Evolutionary conservation across 2,113 vertebrate species (phyloP), one percentile per base, ranked within the genome.

Genomic region (Brachionichthys hirsutus): DNA sequence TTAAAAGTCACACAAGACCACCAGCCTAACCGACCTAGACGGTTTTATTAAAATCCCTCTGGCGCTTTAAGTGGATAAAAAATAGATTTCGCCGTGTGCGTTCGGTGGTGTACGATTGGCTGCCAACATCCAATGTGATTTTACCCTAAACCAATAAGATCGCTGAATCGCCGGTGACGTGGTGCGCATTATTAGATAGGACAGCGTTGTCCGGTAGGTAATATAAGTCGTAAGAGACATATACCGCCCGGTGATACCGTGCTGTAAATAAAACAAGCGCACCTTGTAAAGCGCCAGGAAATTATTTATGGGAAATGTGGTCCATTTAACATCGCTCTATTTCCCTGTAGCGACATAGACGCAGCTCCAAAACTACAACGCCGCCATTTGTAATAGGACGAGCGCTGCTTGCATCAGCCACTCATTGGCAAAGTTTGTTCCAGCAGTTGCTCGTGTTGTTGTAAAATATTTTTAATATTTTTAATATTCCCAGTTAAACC

Each of bases 351-450:
- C 2, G 52, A 45, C 17, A 0, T 0, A 7, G 13, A 18, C n/a
- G 3, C 9, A 1, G 0, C 4, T 3, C 1, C 1, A 76, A 85
- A 89, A 92, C 92, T 92, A 92, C 92, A 92, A 30, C 3, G 35
- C 17, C 62, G 54, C 73, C 80, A 79, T 88, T 65, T 73, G 46
- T 72, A 44, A 20, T 11, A 2, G 11, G 56, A 40, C 49, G 38
- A 20, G 42, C 46, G 12, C 30, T 9, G 68, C 83, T 92, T 92
- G 89, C 90, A 91, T 92, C 92, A 92, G 90, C 16, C 69, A 52
- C 36, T 67, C 54, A 16, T 78, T 78, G 77, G 77, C 14, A 70
- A 86, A 82, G 34, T 80, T 83, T 52, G 22, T 15, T 50, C 20
- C 16, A n/a, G 22, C 17, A 43, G 40, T 43, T 16, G 2, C 17